Base-by-base conservation (phyloP, 2,797 vertebrate species). In the Malurus splendens region DNA sequence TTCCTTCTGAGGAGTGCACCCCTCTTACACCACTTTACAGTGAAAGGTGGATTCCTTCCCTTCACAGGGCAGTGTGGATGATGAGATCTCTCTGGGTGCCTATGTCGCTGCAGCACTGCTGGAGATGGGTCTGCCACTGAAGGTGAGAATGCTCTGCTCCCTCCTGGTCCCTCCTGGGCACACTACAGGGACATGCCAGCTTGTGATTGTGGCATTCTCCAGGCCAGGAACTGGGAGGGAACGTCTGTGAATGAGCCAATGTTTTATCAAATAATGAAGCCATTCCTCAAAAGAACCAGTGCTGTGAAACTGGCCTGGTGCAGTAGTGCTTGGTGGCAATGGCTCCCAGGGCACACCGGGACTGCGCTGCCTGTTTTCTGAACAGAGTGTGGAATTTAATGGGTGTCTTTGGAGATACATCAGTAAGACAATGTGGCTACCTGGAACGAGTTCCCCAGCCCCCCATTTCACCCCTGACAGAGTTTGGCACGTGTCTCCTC, bases 81-180 rank as follows among this genome's bases (percentile, higher is more conserved):
- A 96, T 19, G 93, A 95, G 12, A n/a, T 91, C 32, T 96, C 97
- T 25, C 80, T 97, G 48, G 95, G 93, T 4, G 94, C 96, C 0
- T 97, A 97, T 4, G 93, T 97, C 0, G 89, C 95, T 13, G 94
- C 96, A 14, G 96, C 96, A 1, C 87, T 97, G 75, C 73, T 97
- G 92, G 97, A 97, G 81, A 88, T 93, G 86, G 94, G 95, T 15
- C 88, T 86, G 51, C 89, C 92, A 0, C 57, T 65, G 72, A 83
- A 93, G 57, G 92, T 94, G 73, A 95, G 95, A 61, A 24, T 0
- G 0, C 8, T 36, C 17, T 4, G 27, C 52, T 57, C 5, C 0
- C 18, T 56, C 51, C 51, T 2, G 0, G 15, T 81, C 17, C 45
- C 18, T 52, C 28, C 45, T 23, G 22, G 30, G 7, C 19, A 52